Conservation (phyloP, 2,888 invertebrate genomes). For the Chrysolina americana region DNA sequence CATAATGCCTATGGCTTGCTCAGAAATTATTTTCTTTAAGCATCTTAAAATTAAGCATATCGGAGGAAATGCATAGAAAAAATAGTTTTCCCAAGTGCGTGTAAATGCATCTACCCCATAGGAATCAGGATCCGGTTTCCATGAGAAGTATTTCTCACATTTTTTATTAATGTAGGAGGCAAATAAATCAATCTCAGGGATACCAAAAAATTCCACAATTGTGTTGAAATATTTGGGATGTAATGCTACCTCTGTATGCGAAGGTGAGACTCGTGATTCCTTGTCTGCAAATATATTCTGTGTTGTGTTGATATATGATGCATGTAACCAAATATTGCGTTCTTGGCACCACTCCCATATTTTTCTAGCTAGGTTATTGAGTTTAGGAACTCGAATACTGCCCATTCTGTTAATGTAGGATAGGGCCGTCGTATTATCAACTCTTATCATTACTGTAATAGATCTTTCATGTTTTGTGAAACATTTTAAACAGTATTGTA, state of each 20-base stretch:
- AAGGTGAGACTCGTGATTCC: conserved; percentile 32
- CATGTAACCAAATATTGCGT: conserved; percentile 41
- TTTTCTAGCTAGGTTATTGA: conserved; percentile 29
- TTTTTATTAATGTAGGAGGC: conserved; percentile 36
- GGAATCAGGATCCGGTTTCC: conserved; percentile 42
- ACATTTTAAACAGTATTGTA: no score
- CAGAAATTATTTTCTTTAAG: conserved; percentile 30
- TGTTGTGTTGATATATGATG: conserved; percentile 39
- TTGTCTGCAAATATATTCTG: conserved; percentile 40
- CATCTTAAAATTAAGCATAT: conserved; percentile 35
- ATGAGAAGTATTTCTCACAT: conserved; percentile 47
- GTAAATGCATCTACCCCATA: conserved; percentile 46
- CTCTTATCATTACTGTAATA: no score
- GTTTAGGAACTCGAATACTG: conserved; percentile 32
- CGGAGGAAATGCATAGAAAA: conserved; percentile 50
- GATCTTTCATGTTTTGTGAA: no score
- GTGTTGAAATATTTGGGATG: conserved; percentile 17
- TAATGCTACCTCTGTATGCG: conserved; percentile 40
- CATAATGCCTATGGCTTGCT: conserved; percentile 31
- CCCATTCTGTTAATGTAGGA: conserved; percentile 48
- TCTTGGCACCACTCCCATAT: conserved; percentile 47
- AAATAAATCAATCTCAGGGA: conserved; percentile 41
- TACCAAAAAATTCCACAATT: background rate
- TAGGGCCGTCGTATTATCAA: conserved; percentile 45
- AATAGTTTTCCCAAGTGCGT: conserved; percentile 35